These are phyloP conservation scores for Megalurothrips usitatus DNA, from an alignment of 2,888 invertebrate species.

Conservation along the genomic window DNA sequence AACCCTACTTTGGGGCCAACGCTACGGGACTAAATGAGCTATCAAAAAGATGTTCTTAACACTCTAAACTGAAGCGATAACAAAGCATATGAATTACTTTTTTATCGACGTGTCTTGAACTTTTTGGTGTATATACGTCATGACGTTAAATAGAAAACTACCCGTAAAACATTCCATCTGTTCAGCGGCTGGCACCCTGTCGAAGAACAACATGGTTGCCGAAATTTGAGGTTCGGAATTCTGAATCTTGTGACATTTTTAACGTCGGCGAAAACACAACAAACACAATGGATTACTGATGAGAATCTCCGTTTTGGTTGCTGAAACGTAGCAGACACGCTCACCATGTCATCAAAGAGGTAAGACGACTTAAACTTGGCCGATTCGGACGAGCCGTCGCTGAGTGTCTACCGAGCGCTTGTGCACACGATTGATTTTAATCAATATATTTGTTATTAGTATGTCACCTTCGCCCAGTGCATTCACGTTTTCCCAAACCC, in stretches of 20 bases:
- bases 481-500: not conserved
- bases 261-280: slow-evolving; percentile 31
- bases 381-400: not conserved
- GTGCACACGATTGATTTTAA: not conserved
- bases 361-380: slow-evolving; percentile 28
- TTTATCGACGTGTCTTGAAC: too few species aligned
- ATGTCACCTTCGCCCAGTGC: not conserved
- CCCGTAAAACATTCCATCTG: not conserved
- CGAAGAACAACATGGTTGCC: not conserved
- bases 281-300: not conserved
- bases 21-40: too few species aligned
- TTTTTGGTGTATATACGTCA: too few species aligned
- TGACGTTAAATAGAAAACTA: too few species aligned
- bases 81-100: too few species aligned
- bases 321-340: slow-evolving; percentile 7
- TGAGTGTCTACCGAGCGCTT: not conserved
- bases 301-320: not conserved
- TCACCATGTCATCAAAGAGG: slow-evolving; percentile 33
- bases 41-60: too few species aligned
- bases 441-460: not conserved
- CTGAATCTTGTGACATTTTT: slow-evolving; percentile 30
- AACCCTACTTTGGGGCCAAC: too few species aligned
- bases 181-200: not conserved
- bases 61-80: too few species aligned
- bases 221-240: not conserved